Conservation (phyloP, 2,113 vertebrate genomes). For the Cromileptes altivelis region DNA sequence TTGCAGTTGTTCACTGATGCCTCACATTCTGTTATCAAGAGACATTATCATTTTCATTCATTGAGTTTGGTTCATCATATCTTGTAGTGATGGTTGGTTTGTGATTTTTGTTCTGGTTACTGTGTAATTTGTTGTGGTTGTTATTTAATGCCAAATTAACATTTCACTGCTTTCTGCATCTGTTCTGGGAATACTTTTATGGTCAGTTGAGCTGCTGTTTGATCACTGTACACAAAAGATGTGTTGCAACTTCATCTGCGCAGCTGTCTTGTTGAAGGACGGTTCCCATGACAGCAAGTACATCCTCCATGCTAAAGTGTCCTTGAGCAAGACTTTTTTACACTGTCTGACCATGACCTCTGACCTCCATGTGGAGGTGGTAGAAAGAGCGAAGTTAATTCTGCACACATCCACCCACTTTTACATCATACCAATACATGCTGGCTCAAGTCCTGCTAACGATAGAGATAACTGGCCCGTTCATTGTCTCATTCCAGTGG, state of each 20-base stretch:
- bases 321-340: constrained; percentile 37
- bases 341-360: constrained; percentile 20
- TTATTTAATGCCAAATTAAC: constrained; percentile 17
- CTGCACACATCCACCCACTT: neutral
- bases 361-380: neutral
- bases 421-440: neutral
- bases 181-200: constrained; percentile 13
- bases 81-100: neutral
- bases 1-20: constrained; percentile 24
- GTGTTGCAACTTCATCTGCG: neutral
- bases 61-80: constrained; percentile 4
- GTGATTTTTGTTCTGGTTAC: constrained; percentile 6
- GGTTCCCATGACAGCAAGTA: neutral
- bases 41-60: neutral
- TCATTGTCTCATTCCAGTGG: constrained; percentile 48
- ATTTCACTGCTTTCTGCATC: neutral
- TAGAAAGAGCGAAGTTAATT: neutral
- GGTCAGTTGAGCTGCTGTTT: constrained; percentile 10
- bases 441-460: neutral
- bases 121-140: constrained; percentile 11
- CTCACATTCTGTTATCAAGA: constrained; percentile 3
- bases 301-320: constrained; percentile 35
- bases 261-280: constrained; percentile 17
- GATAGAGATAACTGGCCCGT: neutral
- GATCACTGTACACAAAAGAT: constrained; percentile 3